Base-by-base conservation (phyloP, 2,113 vertebrate species). In the Parotia lawesii region DNA sequence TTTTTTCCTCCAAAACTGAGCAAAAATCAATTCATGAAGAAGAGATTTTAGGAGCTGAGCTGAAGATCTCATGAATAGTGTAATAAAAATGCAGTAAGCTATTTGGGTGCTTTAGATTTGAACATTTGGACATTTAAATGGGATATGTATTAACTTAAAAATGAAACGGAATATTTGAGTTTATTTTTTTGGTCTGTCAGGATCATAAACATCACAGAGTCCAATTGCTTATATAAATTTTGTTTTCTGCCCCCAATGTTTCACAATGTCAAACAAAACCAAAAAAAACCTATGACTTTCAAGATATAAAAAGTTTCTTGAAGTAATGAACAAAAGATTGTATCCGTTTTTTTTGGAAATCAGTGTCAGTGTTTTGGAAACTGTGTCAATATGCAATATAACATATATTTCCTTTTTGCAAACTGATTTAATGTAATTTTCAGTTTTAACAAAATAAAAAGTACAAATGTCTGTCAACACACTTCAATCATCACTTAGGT, bases 221-320 rank as follows among this genome's bases (percentile, higher is more conserved):
- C 16, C 8, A 69, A 15, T 42, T 76, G 6, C 12, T 67, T 71
- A 31, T 64, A 24, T 54, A 67, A 21, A 37, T 50, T 91, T 79
- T 90, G 37, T 45, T 85, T 84, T 56, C 51, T 37, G 18, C 24
- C 74, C 15, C 38, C 37, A 37, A 80, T 27, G 23, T 37, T 28
- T 83, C 12, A 44, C 11, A 79, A 20, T 66, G 25, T 38, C 44
- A 89, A 69, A 38, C 4, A 73, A 64, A 10, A 74, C 47, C 16
- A 37, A 62, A 72, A n/a, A 70, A 20, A 0, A 0, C 2, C 4
- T 69, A 23, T 27, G 25, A 40, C 5, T 81, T 61, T 50, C 28
- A 76, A 78, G 16, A 60, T 27, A 44, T 6, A 40, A 70, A 54
- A 78, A 5, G 4, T 33, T 87, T 77, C 22, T 72, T 74, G 28